These are phyloP conservation scores for Dipodomys ordii DNA, from an alignment of 2,113 vertebrate species.

Conservation along the genomic window DNA sequence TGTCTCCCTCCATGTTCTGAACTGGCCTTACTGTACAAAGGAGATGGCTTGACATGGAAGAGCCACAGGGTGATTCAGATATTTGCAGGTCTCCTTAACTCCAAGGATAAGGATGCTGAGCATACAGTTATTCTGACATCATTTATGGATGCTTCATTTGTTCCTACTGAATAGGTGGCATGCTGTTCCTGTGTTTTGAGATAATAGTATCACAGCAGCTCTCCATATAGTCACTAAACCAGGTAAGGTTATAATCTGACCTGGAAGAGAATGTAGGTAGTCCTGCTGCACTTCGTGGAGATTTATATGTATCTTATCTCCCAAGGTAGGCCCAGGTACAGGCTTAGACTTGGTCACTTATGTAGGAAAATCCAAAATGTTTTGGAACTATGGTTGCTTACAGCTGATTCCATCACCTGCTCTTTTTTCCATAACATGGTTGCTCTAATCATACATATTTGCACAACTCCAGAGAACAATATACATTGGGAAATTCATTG, in stretches of 20 bases:
- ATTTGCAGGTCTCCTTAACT: neutral
- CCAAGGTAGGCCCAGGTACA: neutral
- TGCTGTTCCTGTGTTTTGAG: neutral
- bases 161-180: neutral
- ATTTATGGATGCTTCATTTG: neutral
- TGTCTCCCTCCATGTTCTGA: neutral
- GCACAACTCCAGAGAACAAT: neutral
- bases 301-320: accelerated
- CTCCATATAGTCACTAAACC: neutral
- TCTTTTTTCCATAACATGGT: neutral
- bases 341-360: neutral
- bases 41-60: neutral
- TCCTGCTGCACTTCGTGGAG: neutral
- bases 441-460: neutral
- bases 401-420: neutral
- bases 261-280: neutral
- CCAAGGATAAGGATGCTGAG: neutral
- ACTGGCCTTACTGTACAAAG: neutral
- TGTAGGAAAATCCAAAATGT: neutral
- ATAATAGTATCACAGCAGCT: neutral
- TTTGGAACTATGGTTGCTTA: neutral
- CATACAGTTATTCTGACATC: neutral
- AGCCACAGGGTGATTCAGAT: neutral
- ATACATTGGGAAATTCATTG: neutral
- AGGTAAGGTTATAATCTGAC: neutral